phyloP scores from a whole-genome alignment of 2,797 vertebrate genomes.

The Trachops cirrhosus region DNA sequence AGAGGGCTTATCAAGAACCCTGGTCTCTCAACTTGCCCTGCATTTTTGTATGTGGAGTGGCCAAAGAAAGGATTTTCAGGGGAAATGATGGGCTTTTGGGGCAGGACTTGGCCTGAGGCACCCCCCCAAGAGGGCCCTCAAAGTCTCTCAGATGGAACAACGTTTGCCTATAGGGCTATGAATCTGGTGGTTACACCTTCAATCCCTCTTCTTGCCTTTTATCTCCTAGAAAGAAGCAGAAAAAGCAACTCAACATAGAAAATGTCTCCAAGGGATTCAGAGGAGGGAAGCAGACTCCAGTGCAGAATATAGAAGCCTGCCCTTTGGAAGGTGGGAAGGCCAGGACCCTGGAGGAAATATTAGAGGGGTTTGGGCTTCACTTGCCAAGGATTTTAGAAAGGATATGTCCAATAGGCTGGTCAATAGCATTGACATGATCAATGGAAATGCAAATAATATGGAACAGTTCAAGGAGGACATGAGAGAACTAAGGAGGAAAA shows the following conservation, averaged over 20 bases:
- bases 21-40: neutral
- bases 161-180: neutral
- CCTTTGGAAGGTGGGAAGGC: neutral
- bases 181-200: neutral
- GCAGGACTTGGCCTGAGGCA: neutral
- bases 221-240: constrained; percentile 5
- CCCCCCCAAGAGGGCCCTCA: neutral
- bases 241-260: constrained; percentile 26
- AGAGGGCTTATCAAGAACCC: neutral
- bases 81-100: neutral
- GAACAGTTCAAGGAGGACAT: constrained; percentile 57
- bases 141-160: neutral
- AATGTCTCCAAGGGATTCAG: neutral
- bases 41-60: neutral
- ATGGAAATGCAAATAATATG: constrained; percentile 53
- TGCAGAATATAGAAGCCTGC: neutral
- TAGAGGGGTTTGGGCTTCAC: neutral
- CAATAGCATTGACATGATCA: constrained; percentile 51
- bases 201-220: neutral
- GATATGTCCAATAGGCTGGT: constrained; percentile 8
- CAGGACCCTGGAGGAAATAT: neutral
- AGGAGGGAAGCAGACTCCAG: neutral
- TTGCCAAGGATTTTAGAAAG: constrained; percentile 17
- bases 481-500: constrained; percentile 56
- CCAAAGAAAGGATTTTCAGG: neutral